Base-by-base conservation (phyloP, 1,140 invertebrate genomes). In the Harpegnathos saltator region DNA sequence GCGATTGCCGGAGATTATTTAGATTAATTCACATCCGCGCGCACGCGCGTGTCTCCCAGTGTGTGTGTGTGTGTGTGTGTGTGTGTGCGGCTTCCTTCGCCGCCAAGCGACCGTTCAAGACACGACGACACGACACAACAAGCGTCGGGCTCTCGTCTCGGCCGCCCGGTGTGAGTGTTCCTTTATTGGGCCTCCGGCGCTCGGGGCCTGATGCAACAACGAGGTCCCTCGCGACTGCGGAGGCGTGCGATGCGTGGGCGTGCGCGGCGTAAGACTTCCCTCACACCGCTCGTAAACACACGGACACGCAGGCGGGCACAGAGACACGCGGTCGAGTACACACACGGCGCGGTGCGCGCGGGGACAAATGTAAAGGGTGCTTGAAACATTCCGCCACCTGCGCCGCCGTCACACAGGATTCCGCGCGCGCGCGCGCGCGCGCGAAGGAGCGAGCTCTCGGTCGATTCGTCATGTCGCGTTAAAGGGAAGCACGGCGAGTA, bases 331-430 rank as follows among this genome's bases (percentile, higher is more conserved):
- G 14, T 26, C 1, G 33, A 33, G 33, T 24, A 29, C 24, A 54
- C 83, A 66, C 56, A 63, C n/a, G n/a, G n/a, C n/a, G n/a, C n/a
- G n/a, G n/a, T n/a, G 50, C 38, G 38, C 38, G 38, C 38, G 58
- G 80, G 75, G 81, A 88, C 84, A 48, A 89, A 89, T 89, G 88
- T 89, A 89, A 89, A 19, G 88, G 88, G 88, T 88, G 88, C 84
- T 63, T 85, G 44, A 71, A 86, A 89, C 87, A 75, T 77, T 73
- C 85, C 52, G 66, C 26, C 87, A 88, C 84, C 81, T 85, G 84
- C 48, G n/a, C 68, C 44, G 26, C 66, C 66, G 26, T n/a, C n/a
- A n/a, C n/a, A 66, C 62, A n/a, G 29, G 33, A 29, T 44, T 12
- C 26, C 44, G 33, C 62, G 38, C 24, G 4, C 7, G 33, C 22